phyloP scores from a whole-genome alignment of 2,888 invertebrate genomes.

The Torymus aiolomorphi region DNA sequence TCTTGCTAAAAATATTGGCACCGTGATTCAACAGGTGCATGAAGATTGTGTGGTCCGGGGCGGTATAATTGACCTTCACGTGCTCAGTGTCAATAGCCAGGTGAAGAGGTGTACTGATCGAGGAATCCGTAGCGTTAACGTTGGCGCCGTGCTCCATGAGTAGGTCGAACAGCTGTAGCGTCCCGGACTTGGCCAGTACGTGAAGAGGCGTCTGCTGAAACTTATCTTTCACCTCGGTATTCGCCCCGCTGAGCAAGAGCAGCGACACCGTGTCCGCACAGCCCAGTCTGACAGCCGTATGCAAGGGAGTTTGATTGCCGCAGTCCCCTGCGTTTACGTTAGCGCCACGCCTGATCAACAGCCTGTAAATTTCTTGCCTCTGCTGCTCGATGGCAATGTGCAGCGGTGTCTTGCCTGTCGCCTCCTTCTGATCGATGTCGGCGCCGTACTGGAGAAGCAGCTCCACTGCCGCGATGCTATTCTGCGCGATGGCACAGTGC shows the following conservation, averaged over 20 bases:
- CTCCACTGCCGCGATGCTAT: slow-evolving; percentile 42
- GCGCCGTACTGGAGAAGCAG: slow-evolving; percentile 51
- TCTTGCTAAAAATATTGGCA: slow-evolving; percentile 72
- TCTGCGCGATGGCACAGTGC: slow-evolving; percentile 59
- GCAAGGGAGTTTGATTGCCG: slow-evolving; percentile 34
- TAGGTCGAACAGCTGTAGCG: slow-evolving; percentile 65
- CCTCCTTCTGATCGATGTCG: slow-evolving; percentile 51
- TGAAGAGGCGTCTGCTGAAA: slow-evolving; percentile 72
- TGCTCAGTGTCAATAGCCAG: slow-evolving; percentile 75
- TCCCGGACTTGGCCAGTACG: slow-evolving; percentile 72
- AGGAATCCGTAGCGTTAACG: slow-evolving; percentile 70
- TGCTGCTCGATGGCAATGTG: slow-evolving; percentile 22
- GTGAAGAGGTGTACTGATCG: slow-evolving; percentile 75
- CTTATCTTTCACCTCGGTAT: slow-evolving; percentile 14
- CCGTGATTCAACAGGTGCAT: slow-evolving; percentile 70
- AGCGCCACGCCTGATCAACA: slow-evolving; percentile 65
- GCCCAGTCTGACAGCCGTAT: slow-evolving; percentile 26
- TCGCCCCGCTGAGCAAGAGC: slow-evolving; percentile 14
- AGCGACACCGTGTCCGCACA: background rate
- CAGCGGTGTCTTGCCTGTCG: slow-evolving; percentile 39
- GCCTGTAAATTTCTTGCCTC: background rate
- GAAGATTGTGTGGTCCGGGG: slow-evolving; percentile 25
- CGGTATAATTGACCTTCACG: slow-evolving; percentile 71
- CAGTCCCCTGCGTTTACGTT: slow-evolving; percentile 79
- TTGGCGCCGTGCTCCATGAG: slow-evolving; percentile 66